Evolutionary conservation across 2,113 vertebrate genomes (phyloP), one percentile per base, ranked within the genome.

Genomic region (Micronisus gabar): DNA sequence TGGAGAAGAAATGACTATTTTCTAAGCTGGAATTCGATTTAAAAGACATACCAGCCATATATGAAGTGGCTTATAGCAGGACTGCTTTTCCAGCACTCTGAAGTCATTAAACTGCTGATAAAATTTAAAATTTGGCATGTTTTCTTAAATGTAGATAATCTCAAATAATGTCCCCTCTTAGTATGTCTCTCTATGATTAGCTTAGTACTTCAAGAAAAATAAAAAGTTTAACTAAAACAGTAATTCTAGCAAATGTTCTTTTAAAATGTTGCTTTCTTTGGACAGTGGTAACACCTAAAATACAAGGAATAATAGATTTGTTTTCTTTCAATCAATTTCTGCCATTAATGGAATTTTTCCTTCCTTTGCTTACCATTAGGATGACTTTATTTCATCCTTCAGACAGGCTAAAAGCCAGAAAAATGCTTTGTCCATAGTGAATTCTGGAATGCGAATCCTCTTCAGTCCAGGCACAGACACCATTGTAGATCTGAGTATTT

Each of bases 381-480:
- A 98, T 95, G 98, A 99, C 96, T 97, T 99, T 81, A 93, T 99
- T 34, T 97, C 97, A 47, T 98, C 98, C 36, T 98, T 99, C 94
- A 98, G 98, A 34, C 98, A 99, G 75, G 99, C 98, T 38, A 98
- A 98, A 5, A 97, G 98, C 56, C 98, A 97, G 70, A 98, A 98
- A 86, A 98, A 98, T 15, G 98, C 98, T 16, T 95, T 99, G 22
- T 97, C 99, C 4, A 96, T 98, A 0, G 98, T 99, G 91, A 99
- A 97, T 13, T 97, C 98, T 2, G 98, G 98, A 71, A 98, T 99
- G 98, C 82, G 97, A 11, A 98, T 99, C 86, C 75, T 98, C 59
- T 98, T 99, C 94, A 81, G 79, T 1, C 95, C 98, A 82, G 98
- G 95, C 48, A 98, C 98, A 34, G 84, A 97, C 45, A 67, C 97